phyloP scores from a whole-genome alignment of 2,888 invertebrate species.

The Drosophila nigricruria region DNA sequence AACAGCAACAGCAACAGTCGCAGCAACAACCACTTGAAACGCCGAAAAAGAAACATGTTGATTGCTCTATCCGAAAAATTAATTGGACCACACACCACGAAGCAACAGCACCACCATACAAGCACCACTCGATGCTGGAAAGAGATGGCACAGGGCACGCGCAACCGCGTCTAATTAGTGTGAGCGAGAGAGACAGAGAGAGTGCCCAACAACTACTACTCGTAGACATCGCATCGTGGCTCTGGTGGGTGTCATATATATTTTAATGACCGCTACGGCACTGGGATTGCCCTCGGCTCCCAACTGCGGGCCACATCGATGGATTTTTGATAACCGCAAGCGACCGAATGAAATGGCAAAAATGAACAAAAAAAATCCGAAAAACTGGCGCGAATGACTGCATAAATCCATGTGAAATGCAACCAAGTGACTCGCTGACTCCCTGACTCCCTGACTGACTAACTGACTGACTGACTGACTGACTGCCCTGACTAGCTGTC shows the following conservation, averaged over 20 bases:
- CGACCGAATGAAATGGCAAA: constrained; percentile 67
- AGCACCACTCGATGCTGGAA: constrained; percentile 38
- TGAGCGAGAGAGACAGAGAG: constrained; percentile 12
- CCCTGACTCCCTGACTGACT: constrained; percentile 28
- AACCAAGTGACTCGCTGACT: constrained; percentile 48
- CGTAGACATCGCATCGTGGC: constrained; percentile 45
- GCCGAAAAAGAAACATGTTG: constrained; percentile 72
- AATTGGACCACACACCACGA: constrained; percentile 78
- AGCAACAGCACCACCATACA: constrained; percentile 39
- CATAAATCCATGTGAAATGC: constrained; percentile 80
- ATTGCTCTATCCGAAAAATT: constrained; percentile 80
- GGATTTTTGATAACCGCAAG: constrained; percentile 59
- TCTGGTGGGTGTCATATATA: constrained; percentile 79
- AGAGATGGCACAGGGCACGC: constrained; percentile 30
- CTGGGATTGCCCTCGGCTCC: constrained; percentile 16
- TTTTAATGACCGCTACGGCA: constrained; percentile 63
- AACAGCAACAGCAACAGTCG: constrained; percentile 15
- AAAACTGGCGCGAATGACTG: constrained; percentile 75
- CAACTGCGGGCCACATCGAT: constrained; percentile 55
- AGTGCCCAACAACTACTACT: constrained; percentile 13
- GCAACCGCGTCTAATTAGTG: constrained; percentile 31
- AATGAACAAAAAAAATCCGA: constrained; percentile 11
- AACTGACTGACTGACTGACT: constrained; percentile 41
- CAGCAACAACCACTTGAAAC: constrained; percentile 46
- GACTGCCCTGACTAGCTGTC: constrained; percentile 33